These are phyloP conservation scores for Gymnosoma rotundatum DNA, from an alignment of 2,888 invertebrate genomes.

Conservation along the genomic window DNA sequence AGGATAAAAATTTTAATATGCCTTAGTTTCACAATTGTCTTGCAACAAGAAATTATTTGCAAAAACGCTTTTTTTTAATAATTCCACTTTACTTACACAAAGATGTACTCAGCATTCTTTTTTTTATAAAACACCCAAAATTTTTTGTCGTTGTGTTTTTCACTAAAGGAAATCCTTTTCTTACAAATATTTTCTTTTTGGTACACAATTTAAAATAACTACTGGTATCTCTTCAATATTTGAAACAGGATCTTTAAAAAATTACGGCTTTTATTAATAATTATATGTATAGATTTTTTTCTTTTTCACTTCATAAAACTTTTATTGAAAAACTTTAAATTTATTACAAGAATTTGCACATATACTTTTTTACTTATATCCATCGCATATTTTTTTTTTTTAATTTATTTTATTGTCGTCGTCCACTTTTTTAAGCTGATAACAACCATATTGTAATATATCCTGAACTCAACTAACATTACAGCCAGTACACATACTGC, in stretches of 20 bases:
- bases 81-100: slow-evolving; percentile 26
- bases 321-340: slow-evolving; percentile 9
- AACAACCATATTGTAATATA: slow-evolving; percentile 74
- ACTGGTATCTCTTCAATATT: slow-evolving; percentile 11
- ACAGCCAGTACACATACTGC: slow-evolving; percentile 66
- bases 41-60: background rate
- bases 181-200: slow-evolving; percentile 41
- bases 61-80: slow-evolving; percentile 5
- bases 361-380: slow-evolving; percentile 53
- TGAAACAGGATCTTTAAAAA: background rate
- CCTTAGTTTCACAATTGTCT: background rate
- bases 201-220: slow-evolving; percentile 48
- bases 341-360: slow-evolving; percentile 34
- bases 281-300: slow-evolving; percentile 3
- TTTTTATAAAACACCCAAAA: slow-evolving; percentile 57
- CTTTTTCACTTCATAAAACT: slow-evolving; percentile 8
- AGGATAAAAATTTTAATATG: background rate
- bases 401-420: slow-evolving; percentile 62
- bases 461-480: slow-evolving; percentile 81
- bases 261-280: background rate
- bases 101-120: slow-evolving; percentile 10
- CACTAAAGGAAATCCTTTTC: slow-evolving; percentile 18
- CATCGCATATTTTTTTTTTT: slow-evolving; percentile 60
- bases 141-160: slow-evolving; percentile 39
- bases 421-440: slow-evolving; percentile 58